Conservation (phyloP, 1,140 invertebrate genomes). For the Vollenhovia emeryi region DNA sequence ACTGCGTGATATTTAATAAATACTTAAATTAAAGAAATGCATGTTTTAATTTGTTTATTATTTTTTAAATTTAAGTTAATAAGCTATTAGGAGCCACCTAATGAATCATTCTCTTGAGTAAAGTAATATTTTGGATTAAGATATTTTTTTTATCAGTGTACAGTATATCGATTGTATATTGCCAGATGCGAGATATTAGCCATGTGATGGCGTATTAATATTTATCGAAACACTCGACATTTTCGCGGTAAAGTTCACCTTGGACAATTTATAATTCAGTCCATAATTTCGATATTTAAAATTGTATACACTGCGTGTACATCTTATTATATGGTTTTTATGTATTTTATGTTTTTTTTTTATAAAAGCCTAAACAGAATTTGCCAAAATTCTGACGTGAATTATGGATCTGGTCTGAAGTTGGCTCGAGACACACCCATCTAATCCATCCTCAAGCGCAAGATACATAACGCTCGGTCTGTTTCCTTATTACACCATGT, state of each 20-base stretch:
- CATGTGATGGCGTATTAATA: background rate
- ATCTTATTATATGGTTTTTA: background rate
- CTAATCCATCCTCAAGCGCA: background rate
- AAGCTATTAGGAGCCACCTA: no score
- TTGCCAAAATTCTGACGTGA: background rate
- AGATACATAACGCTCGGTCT: slow-evolving; percentile 5
- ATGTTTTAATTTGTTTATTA: no score
- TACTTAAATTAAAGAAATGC: no score
- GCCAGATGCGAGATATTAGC: background rate
- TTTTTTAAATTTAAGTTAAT: no score
- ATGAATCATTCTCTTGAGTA: no score
- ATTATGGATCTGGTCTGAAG: background rate
- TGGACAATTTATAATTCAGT: background rate
- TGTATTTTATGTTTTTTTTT: background rate
- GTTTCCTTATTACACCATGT: slow-evolving; percentile 11
- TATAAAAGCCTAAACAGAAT: background rate
- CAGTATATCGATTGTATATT: background rate
- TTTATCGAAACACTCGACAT: background rate
- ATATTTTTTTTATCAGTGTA: no score
- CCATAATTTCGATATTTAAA: background rate
- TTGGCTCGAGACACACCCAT: background rate
- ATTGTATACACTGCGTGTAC: background rate
- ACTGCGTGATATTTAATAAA: no score
- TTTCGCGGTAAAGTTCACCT: background rate
- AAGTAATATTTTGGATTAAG: no score